phyloP scores from a whole-genome alignment of 2,113 vertebrate species.

The Condylura cristata region DNA sequence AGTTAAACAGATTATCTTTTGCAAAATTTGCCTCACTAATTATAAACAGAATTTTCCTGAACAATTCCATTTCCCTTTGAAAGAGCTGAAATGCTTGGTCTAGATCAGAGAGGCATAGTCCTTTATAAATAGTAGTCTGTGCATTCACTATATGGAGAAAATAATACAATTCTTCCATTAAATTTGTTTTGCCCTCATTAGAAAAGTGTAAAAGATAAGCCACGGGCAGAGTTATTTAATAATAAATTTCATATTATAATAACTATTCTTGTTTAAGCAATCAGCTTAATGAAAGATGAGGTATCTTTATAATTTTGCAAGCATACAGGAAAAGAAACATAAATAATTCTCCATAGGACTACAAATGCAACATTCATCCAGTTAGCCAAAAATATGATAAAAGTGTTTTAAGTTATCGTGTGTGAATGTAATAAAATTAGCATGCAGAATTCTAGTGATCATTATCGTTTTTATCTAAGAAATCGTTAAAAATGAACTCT shows the following conservation, averaged over 20 bases:
- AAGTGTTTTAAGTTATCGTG: neutral
- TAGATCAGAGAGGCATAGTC: neutral
- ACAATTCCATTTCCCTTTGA: neutral
- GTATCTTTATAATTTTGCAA: neutral
- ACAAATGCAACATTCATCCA: neutral
- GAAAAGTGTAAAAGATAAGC: neutral
- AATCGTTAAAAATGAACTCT: neutral
- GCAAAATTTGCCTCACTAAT: neutral
- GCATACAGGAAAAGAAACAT: neutral
- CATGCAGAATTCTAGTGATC: neutral
- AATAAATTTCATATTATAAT: neutral
- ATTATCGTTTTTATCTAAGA: neutral
- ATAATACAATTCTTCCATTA: neutral
- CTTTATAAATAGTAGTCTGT: neutral
- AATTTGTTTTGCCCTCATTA: neutral
- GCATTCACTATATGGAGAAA: neutral
- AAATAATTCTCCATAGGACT: neutral
- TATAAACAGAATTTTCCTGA: neutral
- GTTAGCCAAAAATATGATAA: neutral
- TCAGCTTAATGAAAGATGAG: neutral
- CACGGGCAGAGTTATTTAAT: neutral
- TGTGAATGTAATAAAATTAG: neutral
- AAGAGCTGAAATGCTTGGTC: neutral
- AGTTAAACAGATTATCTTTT: neutral
- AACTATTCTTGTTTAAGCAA: neutral